Percentiles rank a stretch among this genome's conserved stretches.
phyloP scores from a whole-genome alignment of 2,113 vertebrate species.

The Sphaerodactylus townsendi region DNA sequence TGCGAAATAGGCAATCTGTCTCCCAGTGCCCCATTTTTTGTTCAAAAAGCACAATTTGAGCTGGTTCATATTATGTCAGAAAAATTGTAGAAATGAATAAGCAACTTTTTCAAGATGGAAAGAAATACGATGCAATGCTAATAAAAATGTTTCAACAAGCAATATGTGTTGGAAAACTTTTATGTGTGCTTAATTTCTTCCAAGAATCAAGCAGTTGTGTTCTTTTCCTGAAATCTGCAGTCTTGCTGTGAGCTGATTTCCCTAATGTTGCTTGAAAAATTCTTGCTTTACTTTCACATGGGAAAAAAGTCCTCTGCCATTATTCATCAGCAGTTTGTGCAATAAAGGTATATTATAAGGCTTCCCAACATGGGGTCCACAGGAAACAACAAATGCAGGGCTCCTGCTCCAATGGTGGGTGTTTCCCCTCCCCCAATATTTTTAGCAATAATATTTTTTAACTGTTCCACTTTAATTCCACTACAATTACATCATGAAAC shows the following conservation, averaged over 20 bases:
- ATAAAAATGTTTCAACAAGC: background rate
- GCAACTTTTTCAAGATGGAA: background rate
- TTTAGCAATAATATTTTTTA: too few relatives aligned
- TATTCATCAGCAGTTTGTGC: background rate
- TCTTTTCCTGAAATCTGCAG: accelerated
- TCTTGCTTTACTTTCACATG: background rate
- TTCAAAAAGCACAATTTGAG: too few relatives aligned
- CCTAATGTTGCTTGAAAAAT: background rate
- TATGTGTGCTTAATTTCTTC: constrained; percentile 3
- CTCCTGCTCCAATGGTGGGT: too few relatives aligned
- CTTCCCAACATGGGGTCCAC: too few relatives aligned
- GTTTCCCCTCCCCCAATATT: too few relatives aligned
- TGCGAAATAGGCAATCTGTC: too few relatives aligned
- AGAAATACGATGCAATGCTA: background rate
- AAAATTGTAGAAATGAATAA: too few relatives aligned
- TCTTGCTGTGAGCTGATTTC: constrained; percentile 18
- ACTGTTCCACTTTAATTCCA: too few relatives aligned
- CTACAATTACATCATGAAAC: too few relatives aligned
- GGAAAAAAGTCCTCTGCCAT: background rate
- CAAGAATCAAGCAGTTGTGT: background rate
- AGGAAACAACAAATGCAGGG: too few relatives aligned
- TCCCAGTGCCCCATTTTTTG: too few relatives aligned
- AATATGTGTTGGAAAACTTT: constrained; percentile 26
- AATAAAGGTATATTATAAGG: background rate
- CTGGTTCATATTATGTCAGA: too few relatives aligned